Percentiles rank a stretch among this genome's conserved stretches.
These are phyloP conservation scores for Ptychobarbus kaznakovi DNA, from an alignment of 2,797 vertebrate species.

Conservation along the genomic window DNA sequence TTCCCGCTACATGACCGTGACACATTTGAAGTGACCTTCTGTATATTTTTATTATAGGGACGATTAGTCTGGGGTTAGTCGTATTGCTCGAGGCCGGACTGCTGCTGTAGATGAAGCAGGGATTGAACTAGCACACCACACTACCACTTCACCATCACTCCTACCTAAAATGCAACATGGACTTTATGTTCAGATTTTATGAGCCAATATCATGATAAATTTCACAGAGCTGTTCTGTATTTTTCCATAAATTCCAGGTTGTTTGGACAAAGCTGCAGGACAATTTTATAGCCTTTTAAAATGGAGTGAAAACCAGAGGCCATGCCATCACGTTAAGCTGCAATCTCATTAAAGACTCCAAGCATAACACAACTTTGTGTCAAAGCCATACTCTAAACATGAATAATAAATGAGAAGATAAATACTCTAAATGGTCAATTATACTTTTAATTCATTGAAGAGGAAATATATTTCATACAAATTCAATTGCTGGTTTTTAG, in stretches of 20 bases:
- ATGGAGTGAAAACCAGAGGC: conserved; percentile 24
- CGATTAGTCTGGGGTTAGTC: neutral
- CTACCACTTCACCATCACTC: neutral
- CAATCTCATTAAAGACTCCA: neutral
- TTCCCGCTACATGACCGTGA: too few species aligned
- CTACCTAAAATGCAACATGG: neutral
- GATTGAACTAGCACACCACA: neutral
- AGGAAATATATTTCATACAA: neutral
- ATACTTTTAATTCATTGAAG: neutral
- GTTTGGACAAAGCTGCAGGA: neutral
- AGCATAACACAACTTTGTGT: conserved; percentile 9
- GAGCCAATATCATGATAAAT: conserved; percentile 49
- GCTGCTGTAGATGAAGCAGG: neutral
- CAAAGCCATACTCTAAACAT: neutral
- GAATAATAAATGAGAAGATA: neutral
- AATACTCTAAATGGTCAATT: neutral
- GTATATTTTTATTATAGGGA: neutral
- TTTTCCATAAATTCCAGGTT: conserved; percentile 37
- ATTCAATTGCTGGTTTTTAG: neutral
- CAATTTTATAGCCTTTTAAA: conserved; percentile 23
- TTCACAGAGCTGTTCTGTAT: conserved; percentile 40
- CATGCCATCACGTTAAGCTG: conserved; percentile 12
- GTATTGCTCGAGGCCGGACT: neutral
- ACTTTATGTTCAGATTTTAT: conserved; percentile 5
- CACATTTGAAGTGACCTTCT: neutral